Conservation (phyloP, 2,888 invertebrate genomes). For the Microplitis deprimator region DNA sequence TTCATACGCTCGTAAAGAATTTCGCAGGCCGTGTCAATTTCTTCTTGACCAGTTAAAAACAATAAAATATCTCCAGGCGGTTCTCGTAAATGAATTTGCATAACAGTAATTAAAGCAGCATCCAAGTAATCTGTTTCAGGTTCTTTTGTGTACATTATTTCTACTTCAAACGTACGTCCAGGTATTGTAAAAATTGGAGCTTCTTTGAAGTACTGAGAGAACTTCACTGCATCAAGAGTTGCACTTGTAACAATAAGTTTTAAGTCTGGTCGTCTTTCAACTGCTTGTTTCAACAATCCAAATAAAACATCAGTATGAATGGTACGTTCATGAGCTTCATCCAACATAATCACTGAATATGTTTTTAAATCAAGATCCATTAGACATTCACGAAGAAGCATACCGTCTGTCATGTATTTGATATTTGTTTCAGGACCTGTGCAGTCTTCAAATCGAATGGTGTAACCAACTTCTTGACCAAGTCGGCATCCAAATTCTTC, state of each 20-base stretch:
- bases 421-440: slow-evolving; percentile 98
- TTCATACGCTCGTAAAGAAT: slow-evolving; percentile 99
- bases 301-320: slow-evolving; percentile 99
- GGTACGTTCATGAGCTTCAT: slow-evolving; percentile 97
- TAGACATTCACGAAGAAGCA: slow-evolving; percentile 97
- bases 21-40: slow-evolving; percentile 99
- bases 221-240: slow-evolving; percentile 97
- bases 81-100: slow-evolving; percentile 99
- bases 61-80: slow-evolving; percentile 94
- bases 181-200: slow-evolving; percentile 99
- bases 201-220: slow-evolving; percentile 98
- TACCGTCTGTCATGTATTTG: slow-evolving; percentile 99
- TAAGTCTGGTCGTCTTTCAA: slow-evolving; percentile 92
- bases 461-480: slow-evolving; percentile 99
- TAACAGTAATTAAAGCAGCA: slow-evolving; percentile 97
- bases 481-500: slow-evolving; percentile 98
- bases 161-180: slow-evolving; percentile 96
- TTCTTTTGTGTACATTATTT: slow-evolving; percentile 96
- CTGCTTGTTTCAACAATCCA: slow-evolving; percentile 89
- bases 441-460: slow-evolving; percentile 99
- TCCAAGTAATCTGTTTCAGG: slow-evolving; percentile 99
- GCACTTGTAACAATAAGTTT: slow-evolving; percentile 99
- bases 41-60: slow-evolving; percentile 97
- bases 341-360: slow-evolving; percentile 98
- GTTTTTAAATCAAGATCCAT: slow-evolving; percentile 93